These are phyloP conservation scores for Zenarchopterus dispar DNA, from an alignment of 2,797 vertebrate genomes.

Conservation along the genomic window DNA sequence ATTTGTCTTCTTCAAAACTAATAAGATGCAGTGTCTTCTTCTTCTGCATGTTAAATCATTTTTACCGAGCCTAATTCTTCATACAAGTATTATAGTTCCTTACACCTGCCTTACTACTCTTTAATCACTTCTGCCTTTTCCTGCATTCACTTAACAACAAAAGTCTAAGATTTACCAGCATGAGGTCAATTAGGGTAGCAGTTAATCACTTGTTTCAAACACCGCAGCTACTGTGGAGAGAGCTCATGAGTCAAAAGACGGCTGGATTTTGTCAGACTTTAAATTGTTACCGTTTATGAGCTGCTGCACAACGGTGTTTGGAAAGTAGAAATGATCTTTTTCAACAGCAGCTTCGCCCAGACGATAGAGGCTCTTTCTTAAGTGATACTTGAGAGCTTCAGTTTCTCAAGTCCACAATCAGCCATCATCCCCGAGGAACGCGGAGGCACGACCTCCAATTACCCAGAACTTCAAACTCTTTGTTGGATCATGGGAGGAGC, in stretches of 20 bases:
- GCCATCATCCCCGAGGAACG: slow-evolving; percentile 10
- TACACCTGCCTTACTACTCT: background rate
- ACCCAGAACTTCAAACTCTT: slow-evolving; percentile 27
- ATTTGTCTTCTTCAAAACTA: slow-evolving; percentile 19
- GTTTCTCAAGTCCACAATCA: slow-evolving; percentile 51
- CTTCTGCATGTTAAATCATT: slow-evolving; percentile 2
- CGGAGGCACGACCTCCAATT: slow-evolving; percentile 43
- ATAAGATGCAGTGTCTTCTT: slow-evolving; percentile 1
- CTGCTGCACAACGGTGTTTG: slow-evolving; percentile 18
- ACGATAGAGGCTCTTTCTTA: slow-evolving; percentile 1
- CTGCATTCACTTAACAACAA: background rate
- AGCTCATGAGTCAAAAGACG: background rate
- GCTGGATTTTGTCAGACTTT: slow-evolving; percentile 11
- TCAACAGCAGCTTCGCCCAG: background rate
- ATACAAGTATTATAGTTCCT: background rate
- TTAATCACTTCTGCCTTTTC: slow-evolving; percentile 14
- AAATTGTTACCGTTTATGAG: slow-evolving; percentile 10
- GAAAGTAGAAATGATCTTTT: slow-evolving; percentile 17
- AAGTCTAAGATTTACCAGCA: slow-evolving; percentile 1
- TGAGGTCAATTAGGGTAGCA: slow-evolving; percentile 6
- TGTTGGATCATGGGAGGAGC: slow-evolving; percentile 21
- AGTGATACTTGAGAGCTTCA: slow-evolving; percentile 25
- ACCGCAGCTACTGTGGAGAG: background rate
- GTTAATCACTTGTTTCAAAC: slow-evolving; percentile 1
- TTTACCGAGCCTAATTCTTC: slow-evolving; percentile 1